phyloP scores from a whole-genome alignment of 2,797 vertebrate genomes.

The Petrocephalus schoutedeni region DNA sequence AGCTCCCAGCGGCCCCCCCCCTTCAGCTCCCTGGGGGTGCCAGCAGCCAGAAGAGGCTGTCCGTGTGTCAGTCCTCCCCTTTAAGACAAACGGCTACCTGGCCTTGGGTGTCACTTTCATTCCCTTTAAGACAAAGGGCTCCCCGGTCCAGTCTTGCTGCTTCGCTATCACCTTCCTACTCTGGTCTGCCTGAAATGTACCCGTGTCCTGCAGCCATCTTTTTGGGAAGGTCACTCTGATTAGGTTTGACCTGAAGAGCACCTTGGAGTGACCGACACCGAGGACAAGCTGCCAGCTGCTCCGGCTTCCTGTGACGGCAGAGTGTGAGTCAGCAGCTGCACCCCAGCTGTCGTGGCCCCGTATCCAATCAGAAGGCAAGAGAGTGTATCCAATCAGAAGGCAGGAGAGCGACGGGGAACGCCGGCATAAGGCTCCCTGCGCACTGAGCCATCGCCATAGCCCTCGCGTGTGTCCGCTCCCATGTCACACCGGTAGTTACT shows the following conservation, averaged over 20 bases:
- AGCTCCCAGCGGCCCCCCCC: conserved; percentile 39
- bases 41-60: background rate
- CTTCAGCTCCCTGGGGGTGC: background rate
- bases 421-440: background rate
- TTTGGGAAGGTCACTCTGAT: background rate
- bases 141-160: background rate
- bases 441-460: background rate
- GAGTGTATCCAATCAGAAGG: conserved; percentile 42
- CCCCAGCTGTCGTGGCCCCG: conserved; percentile 45
- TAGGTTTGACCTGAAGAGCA: background rate
- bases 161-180: background rate
- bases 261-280: background rate
- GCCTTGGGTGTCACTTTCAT: background rate
- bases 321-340: conserved; percentile 45
- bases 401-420: conserved; percentile 2
- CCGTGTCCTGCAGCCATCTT: background rate
- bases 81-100: background rate
- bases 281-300: conserved; percentile 57
- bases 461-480: background rate
- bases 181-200: background rate
- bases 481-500: background rate
- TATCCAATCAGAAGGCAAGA: conserved; percentile 51
- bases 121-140: background rate
- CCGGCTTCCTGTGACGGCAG: conserved; percentile 44
- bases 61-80: background rate